Percentiles rank a stretch among this genome's conserved stretches.
Evolutionary conservation across 2,113 vertebrate species (phyloP).

Genomic region (Apodemus speciosus): DNA sequence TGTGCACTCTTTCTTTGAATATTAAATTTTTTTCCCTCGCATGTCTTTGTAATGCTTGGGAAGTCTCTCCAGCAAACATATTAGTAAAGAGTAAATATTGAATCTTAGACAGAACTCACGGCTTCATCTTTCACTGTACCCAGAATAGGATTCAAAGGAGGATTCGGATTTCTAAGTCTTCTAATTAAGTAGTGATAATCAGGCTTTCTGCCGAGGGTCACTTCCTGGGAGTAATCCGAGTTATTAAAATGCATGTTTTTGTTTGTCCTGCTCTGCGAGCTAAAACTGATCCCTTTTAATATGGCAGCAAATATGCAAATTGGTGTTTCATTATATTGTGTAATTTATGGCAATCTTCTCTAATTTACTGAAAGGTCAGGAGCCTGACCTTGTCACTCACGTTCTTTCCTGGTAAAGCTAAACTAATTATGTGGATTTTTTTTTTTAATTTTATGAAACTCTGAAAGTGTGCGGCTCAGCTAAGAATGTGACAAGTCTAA

Average conservation of each 20-base stretch:
- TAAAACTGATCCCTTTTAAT: slow-evolving; percentile 99
- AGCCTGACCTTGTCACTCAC: slow-evolving; percentile 98
- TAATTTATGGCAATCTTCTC: slow-evolving; percentile 94
- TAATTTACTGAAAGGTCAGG: slow-evolving; percentile 98
- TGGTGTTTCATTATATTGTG: slow-evolving; percentile 97
- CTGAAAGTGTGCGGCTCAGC: slow-evolving; percentile 84
- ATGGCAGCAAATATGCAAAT: slow-evolving; percentile 99
- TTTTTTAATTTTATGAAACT: slow-evolving; percentile 81
- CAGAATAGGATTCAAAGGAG: slow-evolving; percentile 91
- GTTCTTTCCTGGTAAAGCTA: slow-evolving; percentile 87
- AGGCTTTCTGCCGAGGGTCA: slow-evolving; percentile 95
- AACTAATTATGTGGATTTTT: slow-evolving; percentile 92
- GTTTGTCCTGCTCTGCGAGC: slow-evolving; percentile 97
- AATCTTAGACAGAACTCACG: slow-evolving; percentile 97
- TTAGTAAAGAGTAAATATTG: slow-evolving; percentile 99
- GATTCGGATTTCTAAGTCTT: slow-evolving; percentile 93
- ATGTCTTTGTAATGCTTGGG: slow-evolving; percentile 90
- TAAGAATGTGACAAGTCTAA: slow-evolving; percentile 89
- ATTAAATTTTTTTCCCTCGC: slow-evolving; percentile 87
- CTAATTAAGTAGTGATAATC: slow-evolving; percentile 99
- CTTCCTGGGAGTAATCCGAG: slow-evolving; percentile 97
- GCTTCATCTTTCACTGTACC: slow-evolving; percentile 92
- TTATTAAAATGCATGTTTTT: slow-evolving; percentile 99
- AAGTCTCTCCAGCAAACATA: slow-evolving; percentile 95
- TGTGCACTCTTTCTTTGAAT: slow-evolving; percentile 90